Evolutionary conservation across 2,888 invertebrate genomes (phyloP), one percentile per base, ranked within the genome.

Genomic region (Opisthograptis luteolata): DNA sequence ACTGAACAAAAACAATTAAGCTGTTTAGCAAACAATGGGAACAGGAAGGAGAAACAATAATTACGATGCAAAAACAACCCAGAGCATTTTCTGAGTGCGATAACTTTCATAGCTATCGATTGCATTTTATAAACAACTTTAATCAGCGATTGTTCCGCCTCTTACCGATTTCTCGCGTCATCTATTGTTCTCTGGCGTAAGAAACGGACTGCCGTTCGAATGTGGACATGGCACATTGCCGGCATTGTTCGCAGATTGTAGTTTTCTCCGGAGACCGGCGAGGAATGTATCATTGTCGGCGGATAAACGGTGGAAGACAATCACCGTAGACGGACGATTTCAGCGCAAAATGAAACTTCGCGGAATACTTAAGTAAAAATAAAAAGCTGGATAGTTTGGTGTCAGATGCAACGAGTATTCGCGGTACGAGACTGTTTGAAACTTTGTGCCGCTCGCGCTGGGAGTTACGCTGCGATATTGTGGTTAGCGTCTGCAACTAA

Each of bases 351-450:
- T 81, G 74, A 79, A 85, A 84, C 80, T 83, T 83, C 75, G 61
- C 66, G 63, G 78, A 83, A 81, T 79, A 79, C 75, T 73, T 72
- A 76, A 82, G 75, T 76, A 70, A 73, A 81, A 83, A 82, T 72
- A 76, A 79, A 81, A 73, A 79, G 72, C 70, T 64, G 63, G 58
- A 79, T 77, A 82, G 84, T 82, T 73, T 69, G 81, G 82, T 86
- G 86, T 87, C 88, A 84, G 83, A 81, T 81, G 84, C 88, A 86
- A 82, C 79, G 79, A 79, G 75, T 73, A 77, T 80, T 80, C 76
- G 73, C 69, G 71, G 81, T 76, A 70, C 62, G 70, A 77, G 75
- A 67, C 78, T 73, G 73, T 75, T 76, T 74, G 74, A 73, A 86
- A 84, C 79, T 83, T 82, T 63, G 64, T 61, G 62, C 66, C 68